These are phyloP conservation scores for Lasioglossum leucozonium DNA, from an alignment of 2,888 invertebrate species.

Conservation along the genomic window DNA sequence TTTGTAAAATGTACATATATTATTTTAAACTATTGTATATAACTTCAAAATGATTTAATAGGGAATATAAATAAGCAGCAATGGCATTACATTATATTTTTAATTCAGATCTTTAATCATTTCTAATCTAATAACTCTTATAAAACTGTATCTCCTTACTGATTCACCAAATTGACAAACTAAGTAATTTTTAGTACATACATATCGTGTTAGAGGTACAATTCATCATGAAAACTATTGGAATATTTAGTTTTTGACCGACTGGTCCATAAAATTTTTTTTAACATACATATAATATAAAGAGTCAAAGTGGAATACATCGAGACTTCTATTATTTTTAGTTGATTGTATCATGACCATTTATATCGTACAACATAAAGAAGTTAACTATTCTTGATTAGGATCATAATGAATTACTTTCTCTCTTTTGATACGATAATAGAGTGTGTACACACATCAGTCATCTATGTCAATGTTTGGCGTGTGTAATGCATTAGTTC, in stretches of 20 bases:
- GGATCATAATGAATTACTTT: constrained; percentile 59
- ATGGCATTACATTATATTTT: constrained; percentile 35
- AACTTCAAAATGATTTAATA: constrained; percentile 45
- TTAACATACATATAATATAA: constrained; percentile 16
- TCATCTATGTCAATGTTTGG: constrained; percentile 54
- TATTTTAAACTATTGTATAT: constrained; percentile 45
- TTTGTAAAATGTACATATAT: constrained; percentile 50
- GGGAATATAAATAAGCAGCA: constrained; percentile 28
- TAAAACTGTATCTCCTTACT: constrained; percentile 61
- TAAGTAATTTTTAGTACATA: constrained; percentile 80
- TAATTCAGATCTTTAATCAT: constrained; percentile 53
- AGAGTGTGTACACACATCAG: constrained; percentile 50
- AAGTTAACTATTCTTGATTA: constrained; percentile 58
- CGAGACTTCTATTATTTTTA: constrained; percentile 45
- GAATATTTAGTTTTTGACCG: constrained; percentile 54
- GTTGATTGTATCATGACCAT: constrained; percentile 50
- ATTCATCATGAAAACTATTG: constrained; percentile 59
- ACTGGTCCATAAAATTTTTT: constrained; percentile 45
- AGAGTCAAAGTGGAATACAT: constrained; percentile 34
- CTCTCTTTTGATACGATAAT: constrained; percentile 74
- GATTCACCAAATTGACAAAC: constrained; percentile 66
- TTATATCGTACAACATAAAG: constrained; percentile 43
- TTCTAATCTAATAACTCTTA: constrained; percentile 62
- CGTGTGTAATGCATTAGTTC: constrained; percentile 56
- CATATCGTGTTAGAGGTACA: constrained; percentile 80